Percentiles rank a stretch among this genome's conserved stretches.
These are phyloP conservation scores for Eristalinus sepulchralis DNA, from an alignment of 2,888 invertebrate species.

Conservation along the genomic window DNA sequence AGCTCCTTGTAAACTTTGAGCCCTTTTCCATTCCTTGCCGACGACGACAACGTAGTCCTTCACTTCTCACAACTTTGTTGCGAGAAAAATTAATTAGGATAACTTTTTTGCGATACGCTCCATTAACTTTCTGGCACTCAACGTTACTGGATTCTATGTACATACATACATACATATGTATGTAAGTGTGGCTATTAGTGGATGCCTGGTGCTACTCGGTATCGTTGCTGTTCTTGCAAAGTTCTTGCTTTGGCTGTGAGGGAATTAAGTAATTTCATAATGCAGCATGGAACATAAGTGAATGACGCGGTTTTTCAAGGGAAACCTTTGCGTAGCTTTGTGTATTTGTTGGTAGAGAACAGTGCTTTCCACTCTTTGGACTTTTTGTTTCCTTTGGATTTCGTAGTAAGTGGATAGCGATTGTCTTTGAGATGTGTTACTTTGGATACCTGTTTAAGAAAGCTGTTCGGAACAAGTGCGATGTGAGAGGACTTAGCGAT, in stretches of 20 bases:
- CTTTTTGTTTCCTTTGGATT: background rate
- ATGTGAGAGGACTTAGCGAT: no score
- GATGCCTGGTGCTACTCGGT: slow-evolving; percentile 12
- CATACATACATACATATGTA: background rate
- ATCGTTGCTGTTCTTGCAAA: background rate
- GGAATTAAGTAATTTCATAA: slow-evolving; percentile 65
- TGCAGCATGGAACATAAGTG: slow-evolving; percentile 61
- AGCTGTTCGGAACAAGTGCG: no score
- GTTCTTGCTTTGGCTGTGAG: slow-evolving; percentile 40
- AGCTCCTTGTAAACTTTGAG: slow-evolving; percentile 61
- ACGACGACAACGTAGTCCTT: background rate
- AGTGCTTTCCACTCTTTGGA: slow-evolving; percentile 24
- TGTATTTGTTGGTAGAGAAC: slow-evolving; percentile 41
- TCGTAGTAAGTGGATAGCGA: background rate
- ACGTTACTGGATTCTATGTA: slow-evolving; percentile 48
- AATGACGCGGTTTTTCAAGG: slow-evolving; percentile 57
- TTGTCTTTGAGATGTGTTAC: slow-evolving; percentile 4
- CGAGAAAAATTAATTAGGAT: slow-evolving; percentile 64
- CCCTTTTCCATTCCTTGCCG: background rate
- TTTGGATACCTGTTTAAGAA: background rate
- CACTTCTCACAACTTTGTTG: slow-evolving; percentile 7
- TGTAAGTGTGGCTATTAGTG: background rate
- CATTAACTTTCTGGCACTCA: slow-evolving; percentile 62
- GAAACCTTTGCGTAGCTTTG: slow-evolving; percentile 47
- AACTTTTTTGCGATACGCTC: slow-evolving; percentile 65